Evolutionary conservation across 2,797 vertebrate genomes (phyloP).

Genomic region (Pristis pectinata): DNA sequence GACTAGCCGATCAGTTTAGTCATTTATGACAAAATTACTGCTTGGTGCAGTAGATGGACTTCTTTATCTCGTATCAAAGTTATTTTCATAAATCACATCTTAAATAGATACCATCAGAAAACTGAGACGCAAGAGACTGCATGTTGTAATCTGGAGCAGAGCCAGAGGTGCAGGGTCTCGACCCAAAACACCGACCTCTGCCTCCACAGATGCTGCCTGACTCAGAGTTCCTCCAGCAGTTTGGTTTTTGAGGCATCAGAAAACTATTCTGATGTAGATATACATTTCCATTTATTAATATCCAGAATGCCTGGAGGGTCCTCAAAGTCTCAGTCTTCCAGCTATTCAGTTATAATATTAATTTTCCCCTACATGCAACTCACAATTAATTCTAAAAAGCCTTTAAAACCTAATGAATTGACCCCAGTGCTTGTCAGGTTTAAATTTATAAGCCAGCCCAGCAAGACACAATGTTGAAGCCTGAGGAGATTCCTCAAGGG

Average conservation of each 20-base stretch:
- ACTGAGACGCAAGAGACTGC: neutral
- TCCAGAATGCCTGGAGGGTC: neutral
- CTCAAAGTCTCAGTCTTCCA: neutral
- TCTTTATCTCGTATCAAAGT: neutral
- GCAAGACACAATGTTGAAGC: neutral
- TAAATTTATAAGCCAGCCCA: neutral
- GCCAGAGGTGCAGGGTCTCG: too few species aligned
- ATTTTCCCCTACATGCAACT: neutral
- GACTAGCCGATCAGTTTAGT: neutral
- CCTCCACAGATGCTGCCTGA: too few species aligned
- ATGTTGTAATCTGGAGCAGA: too few species aligned
- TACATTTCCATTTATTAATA: neutral
- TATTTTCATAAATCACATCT: neutral
- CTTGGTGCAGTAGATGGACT: neutral
- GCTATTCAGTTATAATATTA: neutral
- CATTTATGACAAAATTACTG: neutral
- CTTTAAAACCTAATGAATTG: neutral
- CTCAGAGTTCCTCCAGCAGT: too few species aligned
- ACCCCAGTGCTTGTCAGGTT: neutral
- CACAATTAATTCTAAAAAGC: neutral
- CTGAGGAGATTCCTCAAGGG: neutral
- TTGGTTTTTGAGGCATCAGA: too few species aligned
- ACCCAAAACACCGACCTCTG: too few species aligned
- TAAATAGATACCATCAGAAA: neutral
- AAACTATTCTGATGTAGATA: neutral